phyloP scores from a whole-genome alignment of 2,888 invertebrate genomes.

The Autographa pulchrina region DNA sequence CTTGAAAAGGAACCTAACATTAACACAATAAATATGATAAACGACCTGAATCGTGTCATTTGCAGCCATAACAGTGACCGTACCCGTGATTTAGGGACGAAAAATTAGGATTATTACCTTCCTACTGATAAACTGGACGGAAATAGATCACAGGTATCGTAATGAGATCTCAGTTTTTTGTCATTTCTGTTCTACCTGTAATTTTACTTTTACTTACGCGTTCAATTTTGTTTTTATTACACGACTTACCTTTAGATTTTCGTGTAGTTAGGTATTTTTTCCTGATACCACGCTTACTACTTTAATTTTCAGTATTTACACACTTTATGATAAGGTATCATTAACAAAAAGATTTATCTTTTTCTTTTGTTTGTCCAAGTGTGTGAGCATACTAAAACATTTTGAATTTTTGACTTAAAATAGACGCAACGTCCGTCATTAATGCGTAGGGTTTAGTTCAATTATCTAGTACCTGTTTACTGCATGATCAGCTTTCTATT shows the following conservation, averaged over 20 bases:
- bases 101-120: constrained; percentile 39
- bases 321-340: no score
- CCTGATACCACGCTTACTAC: background rate
- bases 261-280: background rate
- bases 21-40: constrained; percentile 3
- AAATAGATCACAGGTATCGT: constrained; percentile 35
- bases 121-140: constrained; percentile 17
- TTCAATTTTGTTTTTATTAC: background rate
- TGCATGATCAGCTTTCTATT: background rate
- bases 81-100: constrained; percentile 32
- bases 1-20: background rate
- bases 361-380: background rate
- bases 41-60: background rate
- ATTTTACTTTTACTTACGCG: background rate
- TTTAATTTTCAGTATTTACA: no score
- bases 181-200: constrained; percentile 35
- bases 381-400: background rate
- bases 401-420: background rate
- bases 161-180: constrained; percentile 24
- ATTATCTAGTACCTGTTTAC: background rate
- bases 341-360: background rate
- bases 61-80: background rate
- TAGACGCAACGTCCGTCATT: background rate
- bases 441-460: background rate
- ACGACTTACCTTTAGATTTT: background rate